These are phyloP conservation scores for Anoplophora glabripennis DNA, from an alignment of 1,140 invertebrate genomes.

Conservation along the genomic window DNA sequence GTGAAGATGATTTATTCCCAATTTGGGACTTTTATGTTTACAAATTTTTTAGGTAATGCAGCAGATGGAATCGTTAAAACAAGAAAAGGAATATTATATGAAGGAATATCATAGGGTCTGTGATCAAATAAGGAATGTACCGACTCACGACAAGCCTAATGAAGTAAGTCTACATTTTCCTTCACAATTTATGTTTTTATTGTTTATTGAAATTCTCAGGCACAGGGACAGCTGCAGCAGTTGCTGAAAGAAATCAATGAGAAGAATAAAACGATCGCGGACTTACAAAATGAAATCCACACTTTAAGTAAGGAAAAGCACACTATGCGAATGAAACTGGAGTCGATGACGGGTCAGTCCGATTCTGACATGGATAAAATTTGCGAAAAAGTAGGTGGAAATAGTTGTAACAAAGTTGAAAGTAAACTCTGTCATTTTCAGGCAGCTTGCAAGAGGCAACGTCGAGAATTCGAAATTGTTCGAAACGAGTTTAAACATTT, in stretches of 20 bases:
- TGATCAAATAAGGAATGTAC: conserved; percentile 46
- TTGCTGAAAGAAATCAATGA: not conserved
- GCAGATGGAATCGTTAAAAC: conserved; percentile 30
- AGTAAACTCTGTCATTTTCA: conserved; percentile 28
- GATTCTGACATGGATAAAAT: conserved; percentile 26
- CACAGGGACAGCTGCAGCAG: not conserved
- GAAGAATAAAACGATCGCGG: conserved; percentile 6
- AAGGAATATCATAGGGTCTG: conserved; percentile 51
- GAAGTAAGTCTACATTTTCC: conserved; percentile 41
- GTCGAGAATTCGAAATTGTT: conserved; percentile 55
- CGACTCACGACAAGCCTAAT: conserved; percentile 30
- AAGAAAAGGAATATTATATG: conserved; percentile 55
- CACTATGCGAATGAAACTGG: conserved; percentile 45
- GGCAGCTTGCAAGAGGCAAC: conserved; percentile 48
- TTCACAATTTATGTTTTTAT: too few relatives aligned
- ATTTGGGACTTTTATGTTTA: conserved; percentile 6
- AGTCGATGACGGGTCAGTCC: conserved; percentile 31
- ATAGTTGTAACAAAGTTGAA: not conserved
- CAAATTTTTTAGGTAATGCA: conserved; percentile 24
- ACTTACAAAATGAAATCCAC: conserved; percentile 7
- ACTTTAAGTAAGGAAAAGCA: conserved; percentile 10
- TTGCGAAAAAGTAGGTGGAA: conserved; percentile 24
- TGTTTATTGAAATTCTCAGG: conserved; percentile 45
- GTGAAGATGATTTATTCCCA: too few relatives aligned
- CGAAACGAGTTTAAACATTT: conserved; percentile 54